phyloP scores from a whole-genome alignment of 92 coral and sea anemone species.

The Epizoanthus stellaris region DNA sequence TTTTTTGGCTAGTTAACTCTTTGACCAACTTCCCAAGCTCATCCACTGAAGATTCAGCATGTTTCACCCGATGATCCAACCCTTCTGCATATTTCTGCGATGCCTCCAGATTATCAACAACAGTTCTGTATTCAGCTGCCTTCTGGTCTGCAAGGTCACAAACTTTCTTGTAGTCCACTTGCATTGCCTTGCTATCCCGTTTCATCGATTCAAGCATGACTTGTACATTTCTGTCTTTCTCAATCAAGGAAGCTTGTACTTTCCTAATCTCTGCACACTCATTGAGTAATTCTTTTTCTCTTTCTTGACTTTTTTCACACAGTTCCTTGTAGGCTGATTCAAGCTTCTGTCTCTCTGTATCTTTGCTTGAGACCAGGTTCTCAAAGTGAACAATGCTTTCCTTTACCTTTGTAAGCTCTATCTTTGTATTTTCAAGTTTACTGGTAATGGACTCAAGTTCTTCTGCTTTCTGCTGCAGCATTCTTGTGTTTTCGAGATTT shows the following conservation, averaged over 20 bases:
- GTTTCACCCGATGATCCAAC: constrained; percentile 64
- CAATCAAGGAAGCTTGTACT: constrained; percentile 58
- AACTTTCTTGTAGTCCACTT: constrained; percentile 83
- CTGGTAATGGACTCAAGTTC: constrained; percentile 39
- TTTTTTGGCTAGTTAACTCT: constrained; percentile 49
- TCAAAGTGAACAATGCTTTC: constrained; percentile 70
- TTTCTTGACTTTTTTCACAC: constrained; percentile 59
- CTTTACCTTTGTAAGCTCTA: constrained; percentile 60
- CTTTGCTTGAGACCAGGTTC: constrained; percentile 57
- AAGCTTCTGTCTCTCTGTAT: constrained; percentile 54
- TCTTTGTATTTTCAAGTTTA: constrained; percentile 59
- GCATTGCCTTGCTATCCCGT: constrained; percentile 77
- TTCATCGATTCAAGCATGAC: constrained; percentile 63
- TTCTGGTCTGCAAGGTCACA: constrained; percentile 84
- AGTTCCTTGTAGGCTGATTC: constrained; percentile 62
- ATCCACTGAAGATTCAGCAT: constrained; percentile 67
- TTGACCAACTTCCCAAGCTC: constrained; percentile 52
- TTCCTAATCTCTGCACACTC: constrained; percentile 56
- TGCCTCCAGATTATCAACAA: constrained; percentile 74
- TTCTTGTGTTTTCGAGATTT: constrained; percentile 50
- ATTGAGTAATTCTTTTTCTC: constrained; percentile 50
- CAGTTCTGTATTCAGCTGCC: constrained; percentile 73
- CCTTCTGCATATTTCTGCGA: constrained; percentile 71
- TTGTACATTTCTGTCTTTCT: constrained; percentile 64
- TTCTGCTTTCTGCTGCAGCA: constrained; percentile 66